phyloP scores from a whole-genome alignment of 2,113 vertebrate species.

The Dicentrarchus labrax region DNA sequence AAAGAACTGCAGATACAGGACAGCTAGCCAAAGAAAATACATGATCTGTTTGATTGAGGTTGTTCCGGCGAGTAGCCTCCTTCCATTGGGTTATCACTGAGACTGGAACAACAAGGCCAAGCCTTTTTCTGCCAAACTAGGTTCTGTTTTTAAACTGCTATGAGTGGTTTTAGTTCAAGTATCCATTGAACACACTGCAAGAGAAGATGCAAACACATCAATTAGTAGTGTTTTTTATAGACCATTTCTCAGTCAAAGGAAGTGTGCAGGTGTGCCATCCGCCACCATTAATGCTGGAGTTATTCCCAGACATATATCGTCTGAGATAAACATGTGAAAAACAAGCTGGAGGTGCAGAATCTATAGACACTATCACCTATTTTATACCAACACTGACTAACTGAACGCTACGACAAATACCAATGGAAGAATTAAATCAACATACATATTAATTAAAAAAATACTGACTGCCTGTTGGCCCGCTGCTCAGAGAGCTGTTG shows the following conservation, averaged over 20 bases:
- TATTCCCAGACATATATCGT: slow-evolving; percentile 49
- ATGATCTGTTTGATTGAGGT: slow-evolving; percentile 35
- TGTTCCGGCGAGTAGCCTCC: not conserved
- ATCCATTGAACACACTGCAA: not conserved
- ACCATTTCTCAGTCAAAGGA: not conserved
- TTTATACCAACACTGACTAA: slow-evolving; percentile 5
- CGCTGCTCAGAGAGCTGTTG: not conserved
- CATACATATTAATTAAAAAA: not conserved
- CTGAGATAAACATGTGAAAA: slow-evolving; percentile 62
- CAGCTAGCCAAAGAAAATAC: slow-evolving; percentile 54
- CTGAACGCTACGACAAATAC: not conserved
- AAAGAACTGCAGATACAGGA: slow-evolving; percentile 43
- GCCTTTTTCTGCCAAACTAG: not conserved
- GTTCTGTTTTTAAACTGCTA: slow-evolving; percentile 3
- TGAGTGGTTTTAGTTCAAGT: not conserved
- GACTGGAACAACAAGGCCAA: slow-evolving; percentile 26
- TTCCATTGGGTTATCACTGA: slow-evolving; percentile 33
- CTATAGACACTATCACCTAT: slow-evolving; percentile 20
- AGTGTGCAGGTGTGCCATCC: slow-evolving; percentile 20
- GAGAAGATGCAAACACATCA: slow-evolving; percentile 8
- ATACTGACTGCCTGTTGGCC: not conserved
- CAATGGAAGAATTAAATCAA: not conserved
- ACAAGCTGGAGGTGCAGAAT: slow-evolving; percentile 49
- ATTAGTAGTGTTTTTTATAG: not conserved
- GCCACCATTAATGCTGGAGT: slow-evolving; percentile 3